Evolutionary conservation across 2,888 invertebrate genomes (phyloP), one percentile per base, ranked within the genome.

Genomic region (Crossocerus cetratus): DNA sequence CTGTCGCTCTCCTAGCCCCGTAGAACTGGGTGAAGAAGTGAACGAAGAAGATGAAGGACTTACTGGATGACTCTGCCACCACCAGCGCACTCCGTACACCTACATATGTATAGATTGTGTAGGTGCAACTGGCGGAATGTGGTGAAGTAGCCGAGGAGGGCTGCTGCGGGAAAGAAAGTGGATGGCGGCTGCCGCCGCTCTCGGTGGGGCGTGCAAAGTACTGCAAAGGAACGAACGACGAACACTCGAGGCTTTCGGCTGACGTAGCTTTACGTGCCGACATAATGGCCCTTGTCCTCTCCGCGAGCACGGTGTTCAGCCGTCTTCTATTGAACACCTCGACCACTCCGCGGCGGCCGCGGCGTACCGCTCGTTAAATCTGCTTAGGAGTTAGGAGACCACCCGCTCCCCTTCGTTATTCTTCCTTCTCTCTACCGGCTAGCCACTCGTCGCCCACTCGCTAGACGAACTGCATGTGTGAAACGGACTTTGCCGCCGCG

Each of bases 191-290:
- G 32, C 32, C 11, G 32, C 32, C 32, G 32, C 11, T 32, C 32
- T 32, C 32, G 32, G 32, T 32, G 32, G 32, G 32, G 32, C 32
- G 32, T 32, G 32, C 8, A 32, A 32, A 32, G 32, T 32, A 32
- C 32, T 32, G 32, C 8, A 32, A 32, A 32, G 32, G 32, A 32
- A 32, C 32, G 32, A 32, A 32, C 32, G 32, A 32, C 8, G 83
- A 78, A 84, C 81, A 84, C 87, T 87, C 80, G 82, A 87, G 82
- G 76, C 32, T 32, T 84, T 75, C 64, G 82, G 87, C 88, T 87
- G 88, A 88, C 88, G 84, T 82, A 82, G 87, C 88, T 84, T 83
- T 88, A 88, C 88, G 88, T 88, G 88, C 85, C 81, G 69, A 71
- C 78, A 87, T 88, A 88, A 88, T 87, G 86, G 87, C 83, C 85